Base-by-base conservation (phyloP, 2,797 vertebrate genomes). In the Tarsius wallacei region DNA sequence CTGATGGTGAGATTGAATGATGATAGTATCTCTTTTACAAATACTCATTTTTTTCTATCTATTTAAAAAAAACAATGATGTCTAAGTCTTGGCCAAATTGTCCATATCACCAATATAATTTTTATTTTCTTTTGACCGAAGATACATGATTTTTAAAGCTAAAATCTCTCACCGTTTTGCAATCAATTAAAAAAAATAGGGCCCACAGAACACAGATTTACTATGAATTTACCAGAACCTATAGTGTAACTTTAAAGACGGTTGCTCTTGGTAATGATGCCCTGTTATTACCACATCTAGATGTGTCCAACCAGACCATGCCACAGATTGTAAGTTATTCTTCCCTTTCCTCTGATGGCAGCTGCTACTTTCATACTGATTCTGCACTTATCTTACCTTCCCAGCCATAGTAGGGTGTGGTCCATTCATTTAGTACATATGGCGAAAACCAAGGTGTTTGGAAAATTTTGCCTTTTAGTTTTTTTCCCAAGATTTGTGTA, bases 41-140 rank as follows among this genome's bases (percentile, higher is more conserved):
- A 77, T 96, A 81, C 11, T 73, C 5, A 33, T 86, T 93, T 86
- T 86, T 11, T 63, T 33, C 51, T n/a, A 53, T 42, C 87, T 26
- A 53, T 12, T 95, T 74, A 71, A 78, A 93, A 80, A 80, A 86
- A 94, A 55, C 24, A 76, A 26, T 13, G 33, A 4, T 36, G 11
- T 77, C 6, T 81, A 57, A 86, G 5, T 49, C 80, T 84, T 87
- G 28, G 21, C 13, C 31, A 74, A 51, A 26, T 57, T 90, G 47
- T 93, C 2, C 5, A 28, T 73, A 33, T 53, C 16, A 53, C 7
- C 8, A 49, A 5, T 53, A 22, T n/a, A 66, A 36, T 28, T 68
- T 91, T 94, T 49, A 51, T 61, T 94, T 90, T 8, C 49, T 71
- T 94, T 78, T 86, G n/a, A 33, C 83, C 74, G 42, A 77, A 51